Evolutionary conservation across 2,113 vertebrate genomes (phyloP), one percentile per base, ranked within the genome.

Genomic region (Cheirogaleus medius): DNA sequence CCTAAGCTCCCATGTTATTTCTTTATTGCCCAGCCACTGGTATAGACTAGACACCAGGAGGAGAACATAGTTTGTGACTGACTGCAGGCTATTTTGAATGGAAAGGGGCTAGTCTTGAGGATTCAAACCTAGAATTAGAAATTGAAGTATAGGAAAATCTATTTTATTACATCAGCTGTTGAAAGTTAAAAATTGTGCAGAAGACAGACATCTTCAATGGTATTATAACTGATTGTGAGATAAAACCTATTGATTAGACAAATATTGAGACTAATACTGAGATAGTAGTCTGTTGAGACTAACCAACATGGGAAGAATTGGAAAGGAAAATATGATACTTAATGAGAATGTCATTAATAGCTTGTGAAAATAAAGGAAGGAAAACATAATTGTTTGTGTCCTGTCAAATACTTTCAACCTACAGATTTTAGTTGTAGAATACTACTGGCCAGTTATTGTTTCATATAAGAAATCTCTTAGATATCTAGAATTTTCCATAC

Each of bases 181-280:
- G 6, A 93, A 95, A 97, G 63, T 95, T 97, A 82, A 94, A 94
- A 92, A 73, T 94, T 86, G 1, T 63, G 13, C 8, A 91, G 73
- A 94, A 92, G 63, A 81, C 78, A 76, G 29, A 85, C 3, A 39
- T 68, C 52, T 12, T 93, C 4, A 94, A 13, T 83, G 37, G 1
- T 69, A 66, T 87, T 37, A 2, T 78, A 89, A 86, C 21, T 80
- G 68, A 69, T 69, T 37, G 21, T 73, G 42, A 76, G n/a, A 66
- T 69, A 54, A 54, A 87, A 74, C 21, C 25, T 68, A 34, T 73
- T 86, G 47, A 74, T 71, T 66, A 95, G n/a, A 69, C 6, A 85
- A 14, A 76, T 91, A 27, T 25, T 82, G 37, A 95, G 20, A 60
- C 66, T 76, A 76, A 27, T 76, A 60, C n/a, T 63, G 56, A 60